A percentile compares a stretch with the other conserved stretches of the same genome.
Conservation (phyloP, 2,888 invertebrate genomes). For the Petrolisthes cinctipes region DNA sequence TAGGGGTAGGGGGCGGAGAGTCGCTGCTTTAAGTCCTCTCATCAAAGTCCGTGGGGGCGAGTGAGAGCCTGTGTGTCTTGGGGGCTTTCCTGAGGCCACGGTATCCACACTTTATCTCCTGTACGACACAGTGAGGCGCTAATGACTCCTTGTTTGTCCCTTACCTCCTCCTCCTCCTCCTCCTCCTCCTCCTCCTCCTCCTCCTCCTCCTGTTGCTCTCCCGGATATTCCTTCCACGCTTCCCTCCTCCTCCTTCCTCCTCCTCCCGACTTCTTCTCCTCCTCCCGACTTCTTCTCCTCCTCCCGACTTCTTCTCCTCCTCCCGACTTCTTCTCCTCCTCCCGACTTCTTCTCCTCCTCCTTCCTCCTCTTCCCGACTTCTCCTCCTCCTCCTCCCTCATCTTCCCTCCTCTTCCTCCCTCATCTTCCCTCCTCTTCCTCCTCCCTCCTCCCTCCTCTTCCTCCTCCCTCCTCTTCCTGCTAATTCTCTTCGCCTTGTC, state of each 20-base stretch:
- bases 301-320: not conserved
- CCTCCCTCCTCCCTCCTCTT: too few species aligned
- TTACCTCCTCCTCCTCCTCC: not conserved
- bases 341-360: not conserved
- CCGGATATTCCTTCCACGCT: too few species aligned
- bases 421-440: too few species aligned
- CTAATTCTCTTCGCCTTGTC: too few species aligned
- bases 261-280: not conserved
- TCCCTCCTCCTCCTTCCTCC: too few species aligned
- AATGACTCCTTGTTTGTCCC: conserved; percentile 10
- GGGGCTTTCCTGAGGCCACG: too few species aligned
- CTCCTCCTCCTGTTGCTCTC: too few species aligned
- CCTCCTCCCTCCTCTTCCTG: too few species aligned
- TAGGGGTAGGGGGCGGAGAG: not conserved
- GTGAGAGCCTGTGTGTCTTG: too few species aligned
- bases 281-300: not conserved
- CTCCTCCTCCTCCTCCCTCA: not conserved
- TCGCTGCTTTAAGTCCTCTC: not conserved
- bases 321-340: not conserved
- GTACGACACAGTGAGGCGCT: not conserved
- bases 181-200: not conserved
- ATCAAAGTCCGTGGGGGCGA: too few species aligned
- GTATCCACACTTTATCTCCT: too few species aligned
- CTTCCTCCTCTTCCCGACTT: not conserved
- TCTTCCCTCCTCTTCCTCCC: not conserved